phyloP scores from a whole-genome alignment of 2,888 invertebrate species.

The Temnothorax rugatulus region DNA sequence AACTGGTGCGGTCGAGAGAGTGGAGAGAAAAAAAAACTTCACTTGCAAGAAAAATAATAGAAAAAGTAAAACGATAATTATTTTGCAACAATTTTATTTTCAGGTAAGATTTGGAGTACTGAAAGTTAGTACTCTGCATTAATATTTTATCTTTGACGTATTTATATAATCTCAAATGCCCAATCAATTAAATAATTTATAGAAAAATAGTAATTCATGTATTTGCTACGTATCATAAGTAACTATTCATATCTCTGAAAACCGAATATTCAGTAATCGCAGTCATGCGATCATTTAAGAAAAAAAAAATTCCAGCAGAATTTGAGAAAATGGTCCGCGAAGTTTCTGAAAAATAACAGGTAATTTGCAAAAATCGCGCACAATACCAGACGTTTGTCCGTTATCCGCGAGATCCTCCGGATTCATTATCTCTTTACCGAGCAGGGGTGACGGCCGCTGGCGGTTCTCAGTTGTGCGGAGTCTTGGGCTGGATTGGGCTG shows the following conservation, averaged over 20 bases:
- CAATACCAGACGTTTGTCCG: background rate
- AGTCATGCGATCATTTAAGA: background rate
- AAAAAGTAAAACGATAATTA: background rate
- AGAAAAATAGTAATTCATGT: background rate
- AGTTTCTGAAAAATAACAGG: conserved; percentile 27
- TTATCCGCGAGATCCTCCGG: background rate
- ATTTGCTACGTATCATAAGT: background rate
- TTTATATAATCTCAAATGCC: background rate
- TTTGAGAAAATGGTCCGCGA: background rate
- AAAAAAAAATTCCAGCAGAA: background rate
- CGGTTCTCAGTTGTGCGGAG: conserved; percentile 64
- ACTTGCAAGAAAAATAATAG: background rate
- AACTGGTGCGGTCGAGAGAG: background rate
- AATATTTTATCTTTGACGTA: background rate
- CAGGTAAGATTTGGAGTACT: background rate
- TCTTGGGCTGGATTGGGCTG: background rate
- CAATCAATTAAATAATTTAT: background rate
- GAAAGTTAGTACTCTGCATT: background rate
- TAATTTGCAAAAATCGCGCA: background rate
- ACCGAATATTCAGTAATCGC: background rate
- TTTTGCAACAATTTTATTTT: background rate
- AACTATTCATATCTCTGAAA: background rate
- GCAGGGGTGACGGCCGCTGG: background rate
- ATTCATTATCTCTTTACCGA: conserved; percentile 27
- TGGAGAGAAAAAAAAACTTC: background rate